phyloP scores from a whole-genome alignment of 1,140 invertebrate species.

The Zaprionus nigranus region DNA sequence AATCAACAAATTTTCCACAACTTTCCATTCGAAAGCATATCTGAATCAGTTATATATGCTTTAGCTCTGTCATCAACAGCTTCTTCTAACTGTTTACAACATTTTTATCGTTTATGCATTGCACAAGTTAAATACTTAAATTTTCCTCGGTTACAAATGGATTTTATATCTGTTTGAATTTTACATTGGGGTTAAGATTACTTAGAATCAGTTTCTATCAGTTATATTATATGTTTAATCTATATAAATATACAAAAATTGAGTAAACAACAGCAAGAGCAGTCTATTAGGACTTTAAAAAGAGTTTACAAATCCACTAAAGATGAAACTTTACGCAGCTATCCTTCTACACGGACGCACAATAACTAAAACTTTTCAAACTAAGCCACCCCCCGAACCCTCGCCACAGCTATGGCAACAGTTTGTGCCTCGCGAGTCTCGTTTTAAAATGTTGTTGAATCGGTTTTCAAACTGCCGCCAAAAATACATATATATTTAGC shows the following conservation, averaged over 20 bases:
- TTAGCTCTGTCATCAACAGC: too few species aligned
- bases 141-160: too few species aligned
- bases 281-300: background rate
- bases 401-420: background rate
- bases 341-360: background rate
- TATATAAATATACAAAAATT: background rate
- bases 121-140: too few species aligned
- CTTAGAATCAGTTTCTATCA: too few species aligned
- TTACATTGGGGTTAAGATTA: too few species aligned
- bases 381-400: background rate
- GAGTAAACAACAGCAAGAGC: background rate
- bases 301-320: background rate
- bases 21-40: background rate
- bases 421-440: conserved; percentile 1
- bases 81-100: background rate
- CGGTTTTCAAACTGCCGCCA: conserved; percentile 6
- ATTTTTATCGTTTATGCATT: background rate
- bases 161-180: too few species aligned
- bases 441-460: conserved; percentile 15
- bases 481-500: conserved; percentile 11
- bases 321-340: background rate
- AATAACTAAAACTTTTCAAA: conserved; percentile 1
- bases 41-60: background rate
- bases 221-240: conserved; percentile 8
- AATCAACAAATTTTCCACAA: background rate